Base-by-base conservation (phyloP, 2,797 vertebrate genomes). In the Typhlichthys eigenmanni region DNA sequence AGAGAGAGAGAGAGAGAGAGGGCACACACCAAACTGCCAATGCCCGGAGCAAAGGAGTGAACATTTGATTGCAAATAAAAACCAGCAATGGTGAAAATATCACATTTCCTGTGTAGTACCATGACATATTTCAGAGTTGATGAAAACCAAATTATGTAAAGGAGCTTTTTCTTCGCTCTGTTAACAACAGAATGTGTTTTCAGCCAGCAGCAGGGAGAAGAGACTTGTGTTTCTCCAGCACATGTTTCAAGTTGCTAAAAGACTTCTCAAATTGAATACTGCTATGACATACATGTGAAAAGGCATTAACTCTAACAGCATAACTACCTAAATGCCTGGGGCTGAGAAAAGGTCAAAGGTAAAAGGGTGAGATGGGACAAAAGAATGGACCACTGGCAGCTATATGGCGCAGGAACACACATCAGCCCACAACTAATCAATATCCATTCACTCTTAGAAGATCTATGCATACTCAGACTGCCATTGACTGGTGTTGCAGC, bases 321-420 rank as follows among this genome's bases (percentile, higher is more conserved):
- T 12, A 11, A 65, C 32, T 24, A 24, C 64, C 65, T 12, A 55
- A 64, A 68, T 46, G 60, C 79, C 61, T 56, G 50, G 2, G 49
- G 80, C 69, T 71, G 74, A 60, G 59, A 56, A 67, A 79, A 85
- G 84, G 77, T 86, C 78, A 80, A 16, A 75, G 79, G 76, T 79
- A 66, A 81, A 51, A 54, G 71, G 71, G 71, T 67, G 68, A 74
- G 84, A 76, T 67, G 62, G 65, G 24, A 75, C 84, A 68, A 12
- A 24, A 80, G 68, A 47, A 52, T 0, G 45, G 13, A 50, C 32
- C 17, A 58, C 49, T 47, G 45, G 66, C 13, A 67, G 32, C 34
- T 12, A 34, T 19, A 73, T 29, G 71, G 60, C 64, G 59, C 60
- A 62, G 69, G 72, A 74, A 74, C 77, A 72, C 55, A 74, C 24